Percentiles rank a stretch among this genome's conserved stretches.
These are phyloP conservation scores for Melolontha melolontha DNA, from an alignment of 2,888 invertebrate species.

Conservation along the genomic window DNA sequence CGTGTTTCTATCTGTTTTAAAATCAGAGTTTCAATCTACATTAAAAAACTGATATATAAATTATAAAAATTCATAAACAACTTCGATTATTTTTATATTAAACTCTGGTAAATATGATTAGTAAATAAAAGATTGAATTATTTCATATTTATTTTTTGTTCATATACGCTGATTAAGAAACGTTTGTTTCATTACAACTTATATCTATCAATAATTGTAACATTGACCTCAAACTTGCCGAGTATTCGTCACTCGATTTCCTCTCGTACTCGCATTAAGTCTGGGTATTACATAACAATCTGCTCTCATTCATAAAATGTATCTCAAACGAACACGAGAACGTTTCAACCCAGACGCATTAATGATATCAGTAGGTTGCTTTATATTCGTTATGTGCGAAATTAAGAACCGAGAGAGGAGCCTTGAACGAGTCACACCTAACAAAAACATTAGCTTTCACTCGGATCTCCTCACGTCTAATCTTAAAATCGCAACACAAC, in stretches of 20 bases:
- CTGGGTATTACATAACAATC: neutral
- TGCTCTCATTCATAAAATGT: slow-evolving; percentile 15
- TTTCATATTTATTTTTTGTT: too few species aligned
- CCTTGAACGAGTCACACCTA: neutral
- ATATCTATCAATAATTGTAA: slow-evolving; percentile 1
- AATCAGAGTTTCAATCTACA: too few species aligned
- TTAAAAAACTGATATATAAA: too few species aligned
- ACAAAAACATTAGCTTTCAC: neutral
- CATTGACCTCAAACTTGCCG: slow-evolving; percentile 8
- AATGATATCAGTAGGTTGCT: too few species aligned
- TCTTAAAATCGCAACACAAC: neutral
- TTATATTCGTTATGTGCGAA: neutral
- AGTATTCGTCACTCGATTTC: neutral
- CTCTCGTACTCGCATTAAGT: neutral
- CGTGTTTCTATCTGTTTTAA: too few species aligned
- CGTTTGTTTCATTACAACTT: neutral
- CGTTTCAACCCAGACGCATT: neutral
- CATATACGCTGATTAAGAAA: too few species aligned
- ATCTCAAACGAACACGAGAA: neutral
- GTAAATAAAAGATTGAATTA: too few species aligned
- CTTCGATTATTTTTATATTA: too few species aligned
- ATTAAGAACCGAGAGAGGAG: neutral
- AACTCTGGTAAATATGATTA: too few species aligned
- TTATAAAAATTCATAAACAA: too few species aligned
- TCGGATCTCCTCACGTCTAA: neutral